Base-by-base conservation (phyloP, 2,797 vertebrate genomes). In the Clarias laeviceps region DNA sequence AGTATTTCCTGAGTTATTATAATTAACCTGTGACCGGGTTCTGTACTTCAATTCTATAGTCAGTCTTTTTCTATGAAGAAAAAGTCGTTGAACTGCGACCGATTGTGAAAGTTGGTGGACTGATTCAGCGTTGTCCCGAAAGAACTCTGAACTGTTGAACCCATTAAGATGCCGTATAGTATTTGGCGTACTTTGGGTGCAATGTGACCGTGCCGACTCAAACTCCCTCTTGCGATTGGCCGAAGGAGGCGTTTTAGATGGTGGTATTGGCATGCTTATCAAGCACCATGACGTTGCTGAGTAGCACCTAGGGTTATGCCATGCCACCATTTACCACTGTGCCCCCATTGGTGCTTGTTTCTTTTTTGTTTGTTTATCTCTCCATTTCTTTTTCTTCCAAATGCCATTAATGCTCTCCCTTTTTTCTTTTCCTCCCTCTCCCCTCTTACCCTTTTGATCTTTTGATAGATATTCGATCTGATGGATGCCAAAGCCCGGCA, bases 401-500 rank as follows among this genome's bases (percentile, higher is more conserved):
- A 85, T 85, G 83, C 70, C 68, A 72, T 82, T 88, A 87, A 87
- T 66, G 91, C 92, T 80, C 90, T 91, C 92, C 91, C 84, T 88
- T 86, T 69, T 18, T 70, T 20, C 17, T 34, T 72, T 20, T 72
- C 70, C 24, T 91, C 65, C 91, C 90, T 93, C 89, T 77, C 88
- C 72, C 86, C 85, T 88, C 92, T 91, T 27, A 45, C 92, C 84
- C 92, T 78, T 97, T 92, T 93, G 90, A 96, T 96, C 93, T 94
- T 88, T 90, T 95, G 92, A 91, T 93, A 99, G 98, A 99, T 99
- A 97, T 99, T 99, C 95, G 96, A 99, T 95, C 96, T 99, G 96
- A 99, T 99, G 98, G 98, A 99, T 96, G 97, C 97, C 95, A 99
- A 99, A 95, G 98, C 98, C 91, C 97, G 97, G 94, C 97, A 98